phyloP scores from a whole-genome alignment of 2,113 vertebrate species.

The Sclerurus mexicanus region DNA sequence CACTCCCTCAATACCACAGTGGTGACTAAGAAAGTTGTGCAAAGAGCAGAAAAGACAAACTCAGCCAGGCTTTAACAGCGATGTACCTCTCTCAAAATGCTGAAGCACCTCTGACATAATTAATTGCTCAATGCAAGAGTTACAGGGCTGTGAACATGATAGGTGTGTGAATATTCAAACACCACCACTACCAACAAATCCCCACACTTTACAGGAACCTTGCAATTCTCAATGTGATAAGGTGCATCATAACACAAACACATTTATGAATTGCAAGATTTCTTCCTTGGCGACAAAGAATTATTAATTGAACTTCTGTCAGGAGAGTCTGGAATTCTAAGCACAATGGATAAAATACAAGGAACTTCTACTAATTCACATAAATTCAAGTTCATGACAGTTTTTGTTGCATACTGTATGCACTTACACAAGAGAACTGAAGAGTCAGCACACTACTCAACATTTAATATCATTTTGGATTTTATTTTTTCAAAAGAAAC shows the following conservation, averaged over 20 bases:
- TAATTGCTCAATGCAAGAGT: background rate
- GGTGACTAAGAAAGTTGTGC: background rate
- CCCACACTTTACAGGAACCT: background rate
- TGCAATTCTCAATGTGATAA: background rate
- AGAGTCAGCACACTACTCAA: background rate
- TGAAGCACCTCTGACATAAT: background rate
- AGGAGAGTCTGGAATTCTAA: background rate
- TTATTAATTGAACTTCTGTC: background rate
- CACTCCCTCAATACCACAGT: background rate
- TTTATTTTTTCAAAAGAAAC: constrained; percentile 34
- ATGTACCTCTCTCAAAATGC: background rate
- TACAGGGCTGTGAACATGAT: background rate
- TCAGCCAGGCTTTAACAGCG: background rate
- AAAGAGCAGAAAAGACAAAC: background rate
- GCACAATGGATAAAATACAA: background rate
- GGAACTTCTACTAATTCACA: background rate
- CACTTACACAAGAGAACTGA: background rate
- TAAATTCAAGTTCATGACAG: background rate
- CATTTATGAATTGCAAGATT: background rate
- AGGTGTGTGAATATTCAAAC: background rate
- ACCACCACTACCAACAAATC: background rate
- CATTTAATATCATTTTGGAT: background rate
- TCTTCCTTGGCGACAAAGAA: background rate
- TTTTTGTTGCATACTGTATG: background rate
- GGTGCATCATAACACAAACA: background rate